Evolutionary conservation across 2,113 vertebrate genomes (phyloP).

Genomic region (Carollia perspicillata): DNA sequence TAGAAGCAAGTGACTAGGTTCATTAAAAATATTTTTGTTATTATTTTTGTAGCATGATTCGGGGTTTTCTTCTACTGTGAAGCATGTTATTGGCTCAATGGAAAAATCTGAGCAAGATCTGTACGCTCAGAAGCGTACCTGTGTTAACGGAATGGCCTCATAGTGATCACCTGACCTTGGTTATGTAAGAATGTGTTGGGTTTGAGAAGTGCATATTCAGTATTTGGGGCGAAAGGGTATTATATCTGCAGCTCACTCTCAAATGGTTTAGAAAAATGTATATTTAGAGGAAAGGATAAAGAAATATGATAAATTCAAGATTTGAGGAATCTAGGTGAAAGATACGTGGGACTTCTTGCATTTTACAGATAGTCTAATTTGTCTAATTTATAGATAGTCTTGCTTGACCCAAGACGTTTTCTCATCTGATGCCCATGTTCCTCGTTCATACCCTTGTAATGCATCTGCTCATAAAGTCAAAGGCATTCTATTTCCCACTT

Average conservation of each 20-base stretch:
- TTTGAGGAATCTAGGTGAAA: background rate
- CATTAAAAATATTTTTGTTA: background rate
- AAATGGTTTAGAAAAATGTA: background rate
- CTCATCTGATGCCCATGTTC: background rate
- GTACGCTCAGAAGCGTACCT: background rate
- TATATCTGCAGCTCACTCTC: background rate
- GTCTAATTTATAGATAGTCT: background rate
- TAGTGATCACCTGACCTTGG: background rate
- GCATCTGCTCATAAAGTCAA: background rate
- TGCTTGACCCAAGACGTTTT: background rate
- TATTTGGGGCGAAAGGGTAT: background rate
- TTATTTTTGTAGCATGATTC: background rate
- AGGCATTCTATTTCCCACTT: background rate
- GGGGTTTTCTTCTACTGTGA: background rate
- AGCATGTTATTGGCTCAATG: background rate
- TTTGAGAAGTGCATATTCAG: background rate
- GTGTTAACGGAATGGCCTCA: background rate
- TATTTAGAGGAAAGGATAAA: background rate
- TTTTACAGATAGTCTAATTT: background rate
- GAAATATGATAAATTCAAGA: background rate
- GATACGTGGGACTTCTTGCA: background rate
- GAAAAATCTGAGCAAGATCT: background rate
- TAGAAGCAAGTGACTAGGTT: no score
- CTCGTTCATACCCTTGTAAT: background rate
- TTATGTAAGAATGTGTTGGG: background rate